Base-by-base conservation (phyloP, 1,140 invertebrate genomes). In the Scaptomyza hsui region DNA sequence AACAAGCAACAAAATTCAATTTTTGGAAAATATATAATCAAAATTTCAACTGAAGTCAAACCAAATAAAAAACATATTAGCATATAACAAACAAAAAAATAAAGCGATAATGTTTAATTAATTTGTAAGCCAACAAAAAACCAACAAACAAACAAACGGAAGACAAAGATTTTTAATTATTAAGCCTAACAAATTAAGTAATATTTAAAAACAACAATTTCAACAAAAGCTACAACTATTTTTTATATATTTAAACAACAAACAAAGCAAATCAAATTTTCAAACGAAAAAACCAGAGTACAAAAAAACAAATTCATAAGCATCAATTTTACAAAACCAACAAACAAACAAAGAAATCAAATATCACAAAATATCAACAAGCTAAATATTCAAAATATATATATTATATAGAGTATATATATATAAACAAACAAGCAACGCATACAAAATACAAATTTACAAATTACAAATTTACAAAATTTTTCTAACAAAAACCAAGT, bases 81-180 rank as follows among this genome's bases (percentile, higher is more conserved):
- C 49, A 65, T 29, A 64, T 67, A 65, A 71, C 37, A 56, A 47
- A 32, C 55, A 53, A 73, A 32, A 42, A 56, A 47, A 32, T 60
- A 53, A 73, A 32, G 48, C 49, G 44, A 55, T 89, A 89, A 81
- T 89, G 79, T 88, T 83, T 89, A 88, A 88, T 82, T 89, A 89
- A 89, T 88, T 74, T 68, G 53, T 89, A 89, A 89, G 88, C 53
- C 42, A 44, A 29, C 26, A 29, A 29, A 29, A 73, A 89, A 78
- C 72, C 67, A 89, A 82, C 81, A 86, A 89, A 89, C 86, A 89
- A 89, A 89, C 88, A 89, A 89, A 89, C 82, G 81, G 88, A 86
- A 89, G 88, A 89, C 88, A 89, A 89, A 89, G 85, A 89, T 89
- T 89, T 77, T 74, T 89, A 59, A 61, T 39, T 19, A 44, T 64